A percentile compares a stretch with the other conserved stretches of the same genome.
Conservation (phyloP, 2,113 vertebrate genomes). For the Crotalus helleri region DNA sequence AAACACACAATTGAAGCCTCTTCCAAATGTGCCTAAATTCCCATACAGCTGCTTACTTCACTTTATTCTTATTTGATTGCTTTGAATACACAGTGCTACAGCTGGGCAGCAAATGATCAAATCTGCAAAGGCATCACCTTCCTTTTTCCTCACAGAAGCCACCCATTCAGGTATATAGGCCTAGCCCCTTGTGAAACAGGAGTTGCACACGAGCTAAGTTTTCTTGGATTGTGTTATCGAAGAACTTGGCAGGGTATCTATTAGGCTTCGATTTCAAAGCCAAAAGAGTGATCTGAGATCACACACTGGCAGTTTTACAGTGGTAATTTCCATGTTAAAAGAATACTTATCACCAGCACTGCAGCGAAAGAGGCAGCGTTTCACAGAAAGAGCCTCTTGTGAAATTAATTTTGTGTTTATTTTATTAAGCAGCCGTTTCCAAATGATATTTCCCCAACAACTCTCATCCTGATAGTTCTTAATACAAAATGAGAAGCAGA, state of each 20-base stretch:
- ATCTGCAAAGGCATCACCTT: constrained; percentile 53
- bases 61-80: constrained; percentile 64
- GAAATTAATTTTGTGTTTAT: constrained; percentile 70
- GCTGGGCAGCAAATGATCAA: constrained; percentile 60
- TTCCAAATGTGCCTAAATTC: constrained; percentile 68
- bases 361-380: constrained; percentile 67
- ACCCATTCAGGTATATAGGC: constrained; percentile 58
- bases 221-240: constrained; percentile 66
- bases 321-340: constrained; percentile 73
- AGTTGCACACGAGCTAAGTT: constrained; percentile 60
- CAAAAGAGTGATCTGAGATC: constrained; percentile 73
- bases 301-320: constrained; percentile 70
- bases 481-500: not conserved
- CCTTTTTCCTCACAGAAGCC: constrained; percentile 56
- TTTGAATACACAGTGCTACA: constrained; percentile 53
- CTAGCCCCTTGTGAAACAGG: constrained; percentile 57
- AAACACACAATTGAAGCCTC: constrained; percentile 64
- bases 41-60: constrained; percentile 68
- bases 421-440: constrained; percentile 63
- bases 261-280: constrained; percentile 72
- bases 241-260: constrained; percentile 70
- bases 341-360: constrained; percentile 71
- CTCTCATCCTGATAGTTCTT: constrained; percentile 25
- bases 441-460: constrained; percentile 44
- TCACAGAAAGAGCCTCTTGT: constrained; percentile 67